phyloP scores from a whole-genome alignment of 2,797 vertebrate species.

The Telmatherina bonti region DNA sequence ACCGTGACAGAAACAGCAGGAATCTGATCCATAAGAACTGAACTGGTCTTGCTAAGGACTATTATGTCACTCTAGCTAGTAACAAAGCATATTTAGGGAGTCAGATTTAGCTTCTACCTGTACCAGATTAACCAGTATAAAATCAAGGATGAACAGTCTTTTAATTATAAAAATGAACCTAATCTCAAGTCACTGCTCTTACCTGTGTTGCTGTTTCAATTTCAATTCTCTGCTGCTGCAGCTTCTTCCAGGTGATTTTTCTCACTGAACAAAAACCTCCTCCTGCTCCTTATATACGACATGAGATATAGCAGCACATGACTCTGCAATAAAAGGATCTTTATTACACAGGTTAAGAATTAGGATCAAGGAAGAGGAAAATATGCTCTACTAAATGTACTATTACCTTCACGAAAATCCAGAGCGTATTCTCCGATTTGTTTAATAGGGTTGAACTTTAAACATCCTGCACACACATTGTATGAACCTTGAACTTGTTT shows the following conservation, averaged over 20 bases:
- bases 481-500: slow-evolving; percentile 7
- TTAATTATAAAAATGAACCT: background rate
- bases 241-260: background rate
- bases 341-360: slow-evolving; percentile 48
- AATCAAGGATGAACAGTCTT: background rate
- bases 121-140: background rate
- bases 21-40: no score
- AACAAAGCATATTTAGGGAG: background rate
- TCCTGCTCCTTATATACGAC: slow-evolving; percentile 33
- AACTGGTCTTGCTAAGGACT: no score
- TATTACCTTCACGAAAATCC: background rate
- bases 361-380: background rate
- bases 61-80: background rate
- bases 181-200: background rate
- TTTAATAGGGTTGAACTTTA: background rate
- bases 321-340: slow-evolving; percentile 13
- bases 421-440: background rate
- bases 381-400: background rate
- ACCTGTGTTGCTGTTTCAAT: slow-evolving; percentile 43
- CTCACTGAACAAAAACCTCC: slow-evolving; percentile 16
- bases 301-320: slow-evolving; percentile 57
- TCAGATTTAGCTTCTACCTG: no score
- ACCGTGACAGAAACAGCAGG: no score
- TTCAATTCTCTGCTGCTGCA: background rate
- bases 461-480: background rate